A percentile compares a stretch with the other conserved stretches of the same genome.
Conservation (phyloP, 2,888 invertebrate species). For the Argyresthia goedartella region DNA sequence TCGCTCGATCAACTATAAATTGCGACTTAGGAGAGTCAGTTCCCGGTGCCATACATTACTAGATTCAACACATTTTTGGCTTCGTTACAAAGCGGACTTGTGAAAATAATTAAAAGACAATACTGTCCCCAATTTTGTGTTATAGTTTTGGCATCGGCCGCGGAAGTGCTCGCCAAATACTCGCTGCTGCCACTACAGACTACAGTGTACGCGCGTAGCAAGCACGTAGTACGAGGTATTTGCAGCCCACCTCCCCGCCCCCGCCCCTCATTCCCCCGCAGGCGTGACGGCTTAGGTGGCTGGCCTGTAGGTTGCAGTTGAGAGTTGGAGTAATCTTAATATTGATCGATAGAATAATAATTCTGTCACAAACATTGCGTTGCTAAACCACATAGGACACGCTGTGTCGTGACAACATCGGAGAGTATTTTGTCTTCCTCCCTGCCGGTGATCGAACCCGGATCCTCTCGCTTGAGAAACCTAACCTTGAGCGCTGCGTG, state of each 20-base stretch:
- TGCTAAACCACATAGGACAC: too few species aligned
- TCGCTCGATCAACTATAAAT: too few species aligned
- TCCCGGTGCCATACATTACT: too few species aligned
- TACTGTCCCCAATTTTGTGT: conserved; percentile 2
- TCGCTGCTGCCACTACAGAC: conserved; percentile 6
- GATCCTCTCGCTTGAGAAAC: too few species aligned
- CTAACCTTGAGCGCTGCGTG: too few species aligned
- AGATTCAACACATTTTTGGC: conserved; percentile 4
- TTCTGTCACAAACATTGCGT: too few species aligned
- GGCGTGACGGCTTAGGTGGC: neutral
- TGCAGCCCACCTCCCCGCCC: neutral
- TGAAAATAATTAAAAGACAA: conserved; percentile 7
- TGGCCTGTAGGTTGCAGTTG: neutral
- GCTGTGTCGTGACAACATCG: too few species aligned
- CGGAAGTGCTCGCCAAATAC: conserved; percentile 3
- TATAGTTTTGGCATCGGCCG: conserved; percentile 10
- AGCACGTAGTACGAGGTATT: neutral
- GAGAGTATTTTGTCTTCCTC: too few species aligned
- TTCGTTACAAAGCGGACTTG: conserved; percentile 4
- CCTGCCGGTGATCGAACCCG: too few species aligned
- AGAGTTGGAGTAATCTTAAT: too few species aligned
- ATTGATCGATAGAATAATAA: too few species aligned
- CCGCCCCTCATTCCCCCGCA: neutral
- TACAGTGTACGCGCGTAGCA: conserved; percentile 5
- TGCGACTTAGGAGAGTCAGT: too few species aligned